These are phyloP conservation scores for Notothenia coriiceps DNA, from an alignment of 2,113 vertebrate species.

Conservation along the genomic window DNA sequence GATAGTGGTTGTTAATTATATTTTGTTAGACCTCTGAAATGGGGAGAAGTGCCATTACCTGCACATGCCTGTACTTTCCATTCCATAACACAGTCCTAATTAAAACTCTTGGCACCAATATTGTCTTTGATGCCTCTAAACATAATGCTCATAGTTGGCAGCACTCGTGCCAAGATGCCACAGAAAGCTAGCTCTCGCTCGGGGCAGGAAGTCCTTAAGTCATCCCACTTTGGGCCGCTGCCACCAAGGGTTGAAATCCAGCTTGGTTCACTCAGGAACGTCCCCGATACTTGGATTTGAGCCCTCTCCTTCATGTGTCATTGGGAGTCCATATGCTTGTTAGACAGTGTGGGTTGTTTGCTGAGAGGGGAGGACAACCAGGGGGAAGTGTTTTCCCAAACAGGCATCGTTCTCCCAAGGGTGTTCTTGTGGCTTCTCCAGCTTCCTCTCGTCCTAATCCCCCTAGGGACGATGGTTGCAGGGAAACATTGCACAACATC, in stretches of 20 bases:
- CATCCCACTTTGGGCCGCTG: constrained; percentile 65
- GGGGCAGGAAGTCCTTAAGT: constrained; percentile 77
- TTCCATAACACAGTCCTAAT: constrained; percentile 65
- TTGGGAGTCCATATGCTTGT: constrained; percentile 76
- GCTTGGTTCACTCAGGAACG: constrained; percentile 65
- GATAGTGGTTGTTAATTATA: constrained; percentile 69
- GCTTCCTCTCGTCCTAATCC: constrained; percentile 59
- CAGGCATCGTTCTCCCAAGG: constrained; percentile 69
- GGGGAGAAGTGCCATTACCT: constrained; percentile 69
- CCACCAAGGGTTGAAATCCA: constrained; percentile 72
- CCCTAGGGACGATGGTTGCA: constrained; percentile 47
- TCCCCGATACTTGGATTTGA: constrained; percentile 64
- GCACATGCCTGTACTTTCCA: constrained; percentile 63
- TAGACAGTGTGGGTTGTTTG: constrained; percentile 66
- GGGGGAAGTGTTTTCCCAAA: constrained; percentile 68
- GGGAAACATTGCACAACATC: constrained; percentile 57
- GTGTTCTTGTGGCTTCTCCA: constrained; percentile 72
- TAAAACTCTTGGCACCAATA: constrained; percentile 69
- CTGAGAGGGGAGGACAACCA: constrained; percentile 57
- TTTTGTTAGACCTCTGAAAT: constrained; percentile 63
- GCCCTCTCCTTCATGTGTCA: constrained; percentile 78
- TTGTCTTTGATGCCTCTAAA: constrained; percentile 65
- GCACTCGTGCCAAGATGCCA: constrained; percentile 69
- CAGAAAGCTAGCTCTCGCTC: constrained; percentile 67
- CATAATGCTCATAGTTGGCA: constrained; percentile 68